Conservation (phyloP, 2,888 invertebrate species). For the Cosmopolites sordidus region DNA sequence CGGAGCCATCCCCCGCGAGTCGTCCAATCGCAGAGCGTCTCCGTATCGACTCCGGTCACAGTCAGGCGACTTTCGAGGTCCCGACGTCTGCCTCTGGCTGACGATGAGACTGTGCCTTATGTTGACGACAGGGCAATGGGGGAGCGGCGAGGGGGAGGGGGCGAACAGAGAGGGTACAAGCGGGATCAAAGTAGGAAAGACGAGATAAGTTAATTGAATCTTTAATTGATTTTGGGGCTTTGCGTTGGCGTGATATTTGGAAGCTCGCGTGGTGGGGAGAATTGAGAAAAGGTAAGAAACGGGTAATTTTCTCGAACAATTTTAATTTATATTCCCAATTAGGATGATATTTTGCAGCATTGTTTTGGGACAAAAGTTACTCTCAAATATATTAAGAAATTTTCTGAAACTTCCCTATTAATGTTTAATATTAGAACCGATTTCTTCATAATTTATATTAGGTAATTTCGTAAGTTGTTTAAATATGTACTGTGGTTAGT, state of each 20-base stretch:
- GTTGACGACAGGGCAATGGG: neutral
- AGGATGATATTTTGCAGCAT: too few species aligned
- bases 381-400: too few species aligned
- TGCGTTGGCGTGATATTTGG: conserved; percentile 1
- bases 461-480: too few species aligned
- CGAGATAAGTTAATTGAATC: conserved; percentile 29
- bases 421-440: too few species aligned
- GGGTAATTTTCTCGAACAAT: neutral
- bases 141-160: conserved; percentile 1
- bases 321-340: too few species aligned
- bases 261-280: neutral
- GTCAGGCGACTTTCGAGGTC: conserved; percentile 23
- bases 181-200: conserved; percentile 22
- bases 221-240: conserved; percentile 28
- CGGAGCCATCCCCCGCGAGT: conserved; percentile 34
- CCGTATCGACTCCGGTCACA: conserved; percentile 24
- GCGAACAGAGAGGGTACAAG: conserved; percentile 1
- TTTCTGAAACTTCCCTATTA: too few species aligned
- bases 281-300: neutral
- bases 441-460: too few species aligned
- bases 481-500: too few species aligned
- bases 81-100: conserved; percentile 4
- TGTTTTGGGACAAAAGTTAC: too few species aligned
- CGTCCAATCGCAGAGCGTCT: conserved; percentile 37
- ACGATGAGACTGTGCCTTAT: conserved; percentile 16